Conservation (phyloP, 2,113 vertebrate species). For the Cyprinodon variegatus region DNA sequence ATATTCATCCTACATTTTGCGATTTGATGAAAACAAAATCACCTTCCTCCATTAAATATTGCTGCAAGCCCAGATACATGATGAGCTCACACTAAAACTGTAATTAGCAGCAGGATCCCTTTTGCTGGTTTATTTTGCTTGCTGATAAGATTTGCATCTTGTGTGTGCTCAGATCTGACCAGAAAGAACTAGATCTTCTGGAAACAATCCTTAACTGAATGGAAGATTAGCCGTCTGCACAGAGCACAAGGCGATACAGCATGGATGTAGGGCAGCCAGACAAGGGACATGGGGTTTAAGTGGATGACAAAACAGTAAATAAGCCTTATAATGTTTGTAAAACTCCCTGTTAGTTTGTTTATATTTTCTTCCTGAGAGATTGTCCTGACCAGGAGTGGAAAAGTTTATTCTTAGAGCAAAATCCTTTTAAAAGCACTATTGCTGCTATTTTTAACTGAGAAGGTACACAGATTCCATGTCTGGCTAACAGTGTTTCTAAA, state of each 20-base stretch:
- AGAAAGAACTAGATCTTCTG: constrained; percentile 44
- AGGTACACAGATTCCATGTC: constrained; percentile 55
- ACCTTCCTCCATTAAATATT: no score
- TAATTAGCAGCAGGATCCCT: constrained; percentile 1
- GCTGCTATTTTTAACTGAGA: constrained; percentile 54
- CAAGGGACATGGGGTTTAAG: constrained; percentile 49
- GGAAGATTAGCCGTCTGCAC: constrained; percentile 53
- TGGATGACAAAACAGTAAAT: constrained; percentile 62
- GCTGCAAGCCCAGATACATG: not conserved
- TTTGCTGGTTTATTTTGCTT: constrained; percentile 9
- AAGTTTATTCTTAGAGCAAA: constrained; percentile 61
- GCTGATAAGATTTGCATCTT: constrained; percentile 28
- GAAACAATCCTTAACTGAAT: constrained; percentile 46
- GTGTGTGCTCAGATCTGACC: constrained; percentile 20
- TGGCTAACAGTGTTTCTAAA: constrained; percentile 60
- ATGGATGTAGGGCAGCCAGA: constrained; percentile 58
- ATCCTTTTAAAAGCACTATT: constrained; percentile 59
- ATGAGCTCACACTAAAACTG: not conserved
- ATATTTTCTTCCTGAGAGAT: constrained; percentile 36
- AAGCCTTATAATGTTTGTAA: constrained; percentile 41
- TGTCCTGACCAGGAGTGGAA: constrained; percentile 34
- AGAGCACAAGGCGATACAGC: constrained; percentile 17
- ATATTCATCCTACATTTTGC: not conserved
- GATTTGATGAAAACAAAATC: not conserved
- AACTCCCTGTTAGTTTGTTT: constrained; percentile 13